Evolutionary conservation across 92 coral and sea anemone species (phyloP).

Genomic region (Phymanthus crucifer): DNA sequence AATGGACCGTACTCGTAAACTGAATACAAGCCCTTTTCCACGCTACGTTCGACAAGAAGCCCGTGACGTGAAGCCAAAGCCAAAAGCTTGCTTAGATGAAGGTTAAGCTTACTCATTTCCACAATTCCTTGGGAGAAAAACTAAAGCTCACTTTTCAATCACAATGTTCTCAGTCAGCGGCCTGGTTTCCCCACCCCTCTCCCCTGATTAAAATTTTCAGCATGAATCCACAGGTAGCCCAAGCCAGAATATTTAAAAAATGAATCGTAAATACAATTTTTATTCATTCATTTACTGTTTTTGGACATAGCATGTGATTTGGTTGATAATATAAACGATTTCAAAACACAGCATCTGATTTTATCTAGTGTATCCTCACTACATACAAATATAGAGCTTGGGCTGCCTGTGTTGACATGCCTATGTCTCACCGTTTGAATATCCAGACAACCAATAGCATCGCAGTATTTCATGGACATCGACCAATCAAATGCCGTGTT

Average conservation of each 20-base stretch:
- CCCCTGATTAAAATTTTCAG: background rate
- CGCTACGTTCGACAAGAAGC: constrained; percentile 62
- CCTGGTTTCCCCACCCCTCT: no score
- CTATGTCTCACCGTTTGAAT: constrained; percentile 18
- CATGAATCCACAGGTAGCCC: background rate
- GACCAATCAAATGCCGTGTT: constrained; percentile 46
- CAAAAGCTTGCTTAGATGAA: constrained; percentile 41
- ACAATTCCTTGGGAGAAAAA: background rate
- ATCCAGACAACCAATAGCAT: constrained; percentile 14
- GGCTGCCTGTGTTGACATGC: background rate
- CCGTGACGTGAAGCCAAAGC: constrained; percentile 72
- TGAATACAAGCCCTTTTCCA: constrained; percentile 28
- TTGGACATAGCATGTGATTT: no score
- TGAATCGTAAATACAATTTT: no score
- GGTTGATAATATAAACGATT: no score
- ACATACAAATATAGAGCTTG: no score
- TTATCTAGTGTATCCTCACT: no score
- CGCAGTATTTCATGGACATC: constrained; percentile 7
- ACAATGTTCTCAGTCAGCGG: no score
- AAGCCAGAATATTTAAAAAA: constrained; percentile 4
- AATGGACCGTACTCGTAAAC: constrained; percentile 80
- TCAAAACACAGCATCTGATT: no score
- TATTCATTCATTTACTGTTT: no score
- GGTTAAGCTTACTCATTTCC: constrained; percentile 19
- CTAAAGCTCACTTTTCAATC: no score